phyloP scores from a whole-genome alignment of 2,113 vertebrate genomes.

The Leucopsar rothschildi region DNA sequence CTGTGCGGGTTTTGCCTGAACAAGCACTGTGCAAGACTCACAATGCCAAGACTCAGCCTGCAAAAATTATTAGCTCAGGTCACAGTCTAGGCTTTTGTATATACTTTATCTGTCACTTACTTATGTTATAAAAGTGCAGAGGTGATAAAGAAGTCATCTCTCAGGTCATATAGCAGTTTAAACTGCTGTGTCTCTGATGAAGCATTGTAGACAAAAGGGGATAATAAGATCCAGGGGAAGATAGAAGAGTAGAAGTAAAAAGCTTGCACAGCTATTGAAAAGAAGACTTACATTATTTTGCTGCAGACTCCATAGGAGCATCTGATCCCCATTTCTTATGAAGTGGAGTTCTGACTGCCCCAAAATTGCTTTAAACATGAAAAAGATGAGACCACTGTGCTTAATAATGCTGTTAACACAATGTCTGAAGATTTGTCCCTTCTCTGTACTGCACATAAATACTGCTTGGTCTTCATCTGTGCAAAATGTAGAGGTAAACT shows the following conservation, averaged over 20 bases:
- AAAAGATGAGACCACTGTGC: constrained; percentile 59
- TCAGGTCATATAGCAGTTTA: constrained; percentile 26
- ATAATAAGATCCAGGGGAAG: constrained; percentile 60
- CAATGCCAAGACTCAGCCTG: background rate
- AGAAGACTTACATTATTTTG: constrained; percentile 52
- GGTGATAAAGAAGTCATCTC: constrained; percentile 53
- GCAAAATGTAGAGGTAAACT: constrained; percentile 28
- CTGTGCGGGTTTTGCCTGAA: background rate
- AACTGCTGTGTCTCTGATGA: constrained; percentile 43
- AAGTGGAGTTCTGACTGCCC: constrained; percentile 53
- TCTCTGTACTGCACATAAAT: constrained; percentile 22
- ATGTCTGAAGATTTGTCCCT: constrained; percentile 40
- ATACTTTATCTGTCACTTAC: constrained; percentile 52
- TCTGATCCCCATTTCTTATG: constrained; percentile 34
- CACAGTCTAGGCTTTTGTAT: constrained; percentile 46
- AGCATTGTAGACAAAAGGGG: constrained; percentile 58
- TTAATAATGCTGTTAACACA: constrained; percentile 35
- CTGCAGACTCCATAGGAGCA: constrained; percentile 41
- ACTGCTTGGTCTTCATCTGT: constrained; percentile 40
- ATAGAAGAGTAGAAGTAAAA: constrained; percentile 58
- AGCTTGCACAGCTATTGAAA: constrained; percentile 60
- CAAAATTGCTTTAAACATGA: constrained; percentile 58
- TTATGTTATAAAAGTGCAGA: constrained; percentile 55
- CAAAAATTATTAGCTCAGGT: constrained; percentile 28
- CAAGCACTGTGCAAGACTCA: constrained; percentile 25